These are phyloP conservation scores for Callopanchax toddi DNA, from an alignment of 2,113 vertebrate genomes.

Conservation along the genomic window DNA sequence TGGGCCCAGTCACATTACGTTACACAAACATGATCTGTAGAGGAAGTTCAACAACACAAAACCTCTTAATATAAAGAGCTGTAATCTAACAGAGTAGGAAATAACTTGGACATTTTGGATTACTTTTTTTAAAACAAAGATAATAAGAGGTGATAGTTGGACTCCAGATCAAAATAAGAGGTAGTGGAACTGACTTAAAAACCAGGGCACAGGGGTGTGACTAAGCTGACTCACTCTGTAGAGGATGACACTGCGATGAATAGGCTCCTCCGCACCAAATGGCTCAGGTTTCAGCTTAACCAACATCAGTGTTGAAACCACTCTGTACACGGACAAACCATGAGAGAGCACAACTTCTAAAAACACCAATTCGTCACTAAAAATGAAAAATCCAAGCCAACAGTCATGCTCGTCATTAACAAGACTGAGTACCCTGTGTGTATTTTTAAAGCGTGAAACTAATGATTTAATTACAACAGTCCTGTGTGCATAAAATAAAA, in stretches of 20 bases:
- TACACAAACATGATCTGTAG: not conserved
- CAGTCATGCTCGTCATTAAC: not conserved
- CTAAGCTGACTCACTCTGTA: constrained; percentile 39
- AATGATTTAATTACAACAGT: too few species aligned
- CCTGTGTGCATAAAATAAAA: too few species aligned
- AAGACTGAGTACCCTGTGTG: too few species aligned
- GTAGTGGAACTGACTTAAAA: constrained; percentile 38
- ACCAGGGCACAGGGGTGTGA: constrained; percentile 41
- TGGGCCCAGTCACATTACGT: too few species aligned
- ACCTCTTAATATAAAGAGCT: not conserved
- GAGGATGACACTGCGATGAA: constrained; percentile 45
- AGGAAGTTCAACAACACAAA: not conserved
- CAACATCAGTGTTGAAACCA: constrained; percentile 20
- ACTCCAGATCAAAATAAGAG: constrained; percentile 49
- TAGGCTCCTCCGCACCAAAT: constrained; percentile 63
- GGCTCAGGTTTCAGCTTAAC: constrained; percentile 19
- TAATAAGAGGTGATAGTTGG: not conserved
- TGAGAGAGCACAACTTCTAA: not conserved
- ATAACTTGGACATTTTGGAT: not conserved
- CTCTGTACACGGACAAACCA: not conserved
- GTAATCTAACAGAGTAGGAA: not conserved
- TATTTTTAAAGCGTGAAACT: too few species aligned
- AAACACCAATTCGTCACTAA: constrained; percentile 11
- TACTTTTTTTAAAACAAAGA: constrained; percentile 6
- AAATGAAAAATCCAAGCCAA: not conserved